Conservation (phyloP, 2,797 vertebrate genomes). For the Xiphorhynchus erythropygius region DNA sequence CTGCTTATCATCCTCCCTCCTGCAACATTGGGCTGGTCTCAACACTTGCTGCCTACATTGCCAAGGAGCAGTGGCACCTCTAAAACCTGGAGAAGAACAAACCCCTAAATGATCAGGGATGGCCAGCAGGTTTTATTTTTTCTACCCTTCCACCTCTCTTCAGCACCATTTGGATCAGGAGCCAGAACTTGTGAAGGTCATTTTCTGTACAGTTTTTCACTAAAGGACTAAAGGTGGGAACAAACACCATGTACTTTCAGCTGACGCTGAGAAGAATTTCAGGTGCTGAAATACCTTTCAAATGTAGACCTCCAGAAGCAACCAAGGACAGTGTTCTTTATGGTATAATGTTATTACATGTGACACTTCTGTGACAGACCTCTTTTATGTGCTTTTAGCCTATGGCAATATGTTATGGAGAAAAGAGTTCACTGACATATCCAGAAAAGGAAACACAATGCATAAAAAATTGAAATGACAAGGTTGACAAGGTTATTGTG, state of each 20-base stretch:
- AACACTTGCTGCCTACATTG: neutral
- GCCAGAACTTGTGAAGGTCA: neutral
- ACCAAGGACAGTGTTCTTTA: neutral
- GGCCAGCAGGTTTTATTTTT: neutral
- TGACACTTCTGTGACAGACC: conserved; percentile 23
- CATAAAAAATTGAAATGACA: conserved; percentile 51
- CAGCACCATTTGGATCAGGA: neutral
- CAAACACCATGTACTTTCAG: neutral
- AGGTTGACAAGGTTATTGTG: conserved; percentile 60
- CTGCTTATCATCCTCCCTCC: neutral
- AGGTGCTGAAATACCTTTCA: neutral
- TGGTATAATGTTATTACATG: conserved; percentile 17
- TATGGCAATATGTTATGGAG: conserved; percentile 19
- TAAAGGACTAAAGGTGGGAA: neutral
- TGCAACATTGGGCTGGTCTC: neutral
- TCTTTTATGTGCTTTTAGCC: conserved; percentile 41
- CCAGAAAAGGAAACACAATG: neutral
- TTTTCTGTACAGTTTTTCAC: neutral
- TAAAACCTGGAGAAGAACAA: neutral
- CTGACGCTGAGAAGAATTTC: neutral
- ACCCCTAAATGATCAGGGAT: neutral
- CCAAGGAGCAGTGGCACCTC: neutral
- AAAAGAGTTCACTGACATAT: conserved; percentile 32
- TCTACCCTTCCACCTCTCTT: neutral
- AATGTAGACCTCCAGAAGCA: neutral